Conservation (phyloP, 2,797 vertebrate species). For the Micropoecilia bifurca region DNA sequence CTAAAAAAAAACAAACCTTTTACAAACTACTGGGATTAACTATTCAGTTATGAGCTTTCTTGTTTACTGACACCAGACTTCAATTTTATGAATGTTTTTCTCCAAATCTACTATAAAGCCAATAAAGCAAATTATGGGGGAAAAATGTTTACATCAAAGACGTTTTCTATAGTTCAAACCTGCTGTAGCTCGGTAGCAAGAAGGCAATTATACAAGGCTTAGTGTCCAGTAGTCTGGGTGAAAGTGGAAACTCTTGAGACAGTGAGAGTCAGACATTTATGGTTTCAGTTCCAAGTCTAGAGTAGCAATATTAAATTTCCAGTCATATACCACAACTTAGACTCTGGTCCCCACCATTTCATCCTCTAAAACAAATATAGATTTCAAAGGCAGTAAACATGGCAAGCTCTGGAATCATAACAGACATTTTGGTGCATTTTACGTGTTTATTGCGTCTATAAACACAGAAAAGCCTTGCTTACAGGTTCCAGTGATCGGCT, state of each 20-base stretch:
- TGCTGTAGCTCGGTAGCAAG: slow-evolving; percentile 1
- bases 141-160: neutral
- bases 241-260: slow-evolving; percentile 78
- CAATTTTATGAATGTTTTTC: neutral
- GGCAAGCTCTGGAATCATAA: slow-evolving; percentile 68
- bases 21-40: neutral
- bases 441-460: slow-evolving; percentile 75
- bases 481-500: slow-evolving; percentile 72
- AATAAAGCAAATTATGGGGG: neutral
- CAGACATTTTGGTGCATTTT: slow-evolving; percentile 70
- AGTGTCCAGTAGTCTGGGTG: slow-evolving; percentile 35
- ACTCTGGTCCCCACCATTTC: slow-evolving; percentile 54
- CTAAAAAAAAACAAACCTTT: neutral
- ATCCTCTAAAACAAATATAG: slow-evolving; percentile 76
- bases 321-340: slow-evolving; percentile 62
- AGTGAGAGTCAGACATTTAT: slow-evolving; percentile 77
- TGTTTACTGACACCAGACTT: neutral
- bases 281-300: slow-evolving; percentile 76
- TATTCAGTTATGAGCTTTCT: neutral
- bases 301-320: slow-evolving; percentile 72
- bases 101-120: neutral
- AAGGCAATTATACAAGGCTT: slow-evolving; percentile 7
- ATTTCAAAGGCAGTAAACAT: slow-evolving; percentile 72
- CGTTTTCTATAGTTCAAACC: neutral
- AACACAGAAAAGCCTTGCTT: slow-evolving; percentile 78